Base-by-base conservation (phyloP, 2,113 vertebrate genomes). In the Callaeas wilsoni region DNA sequence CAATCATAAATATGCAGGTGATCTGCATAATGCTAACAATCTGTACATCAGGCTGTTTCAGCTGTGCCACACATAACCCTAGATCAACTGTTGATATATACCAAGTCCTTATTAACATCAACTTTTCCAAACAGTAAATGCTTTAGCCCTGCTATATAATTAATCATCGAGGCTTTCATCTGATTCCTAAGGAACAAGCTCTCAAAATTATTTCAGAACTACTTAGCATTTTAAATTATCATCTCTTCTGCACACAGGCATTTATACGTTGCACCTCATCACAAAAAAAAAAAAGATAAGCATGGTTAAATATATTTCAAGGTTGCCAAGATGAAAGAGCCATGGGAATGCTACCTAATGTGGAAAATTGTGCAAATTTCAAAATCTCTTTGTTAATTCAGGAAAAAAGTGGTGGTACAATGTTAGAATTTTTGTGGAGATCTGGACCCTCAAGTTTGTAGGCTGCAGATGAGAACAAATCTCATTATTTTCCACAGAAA, bases 211-310 rank as follows among this genome's bases (percentile, higher is more conserved):
- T 87, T 97, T 94, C 87, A 87, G 94, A 97, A 68, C 74, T 90
- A 80, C 18, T 96, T 95, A 94, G 78, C 75, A 94, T 90, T 97
- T 92, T 65, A 97, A 96, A 96, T 77, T 79, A 87, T 30, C 89
- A 78, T 67, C 63, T 56, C 83, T 55, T 78, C 46, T 93, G 62
- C 46, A 76, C 37, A 83, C 44, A 87, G 60, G 85, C 46, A 81
- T 91, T 96, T 86, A 82, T 65, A 76, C 2, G 0, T 35, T 81
- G 71, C 30, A 94, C 79, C 67, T 94, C 95, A 88, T 75, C 67
- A 81, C 37, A 59, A 78, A 60, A 60, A 92, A 60, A 60, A 92
- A 85, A 74, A 87, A 70, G 26, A 84, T 67, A 93, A 92, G 82
- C 77, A 83, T 25, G n/a, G 50, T 85, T 91, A 93, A 96, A 82